Base-by-base conservation (phyloP, 2,797 vertebrate genomes). In the Trematomus bernacchii region DNA sequence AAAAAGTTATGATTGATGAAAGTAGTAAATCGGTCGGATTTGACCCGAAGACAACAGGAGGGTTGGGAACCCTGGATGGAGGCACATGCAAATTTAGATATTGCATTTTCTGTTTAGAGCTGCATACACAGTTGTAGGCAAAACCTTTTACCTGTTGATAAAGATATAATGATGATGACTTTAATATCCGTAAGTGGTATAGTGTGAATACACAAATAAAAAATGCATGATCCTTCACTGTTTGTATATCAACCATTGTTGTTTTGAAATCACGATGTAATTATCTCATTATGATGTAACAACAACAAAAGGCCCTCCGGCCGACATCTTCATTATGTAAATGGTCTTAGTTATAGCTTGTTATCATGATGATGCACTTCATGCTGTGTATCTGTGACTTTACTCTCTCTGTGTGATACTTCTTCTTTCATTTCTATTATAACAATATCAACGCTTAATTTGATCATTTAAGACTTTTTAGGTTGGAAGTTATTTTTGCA, bases 241-340 rank as follows among this genome's bases (percentile, higher is more conserved):
- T 51, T 19, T 51, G 33, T 18, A 6, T 30, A 33, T 71, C 9
- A 60, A 55, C 43, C 0, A 3, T 18, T 66, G 27, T 15, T 27
- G 3, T 51, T 46, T 57, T 54, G 1, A 37, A 10, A 42, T 0
- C 9, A 37, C 47, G 16, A 50, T 62, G 6, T 19, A 33, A 61
- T 68, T 4, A 57, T 40, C 9, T 57, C 33, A 66, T 62, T 23
- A 33, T 37, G 8, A 57, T 62, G 4, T 23, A 44, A 13, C 15
- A 44, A 63, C 42, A 44, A 37, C 37, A 67, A 57, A 61, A 30
- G n/a, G 1, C 43, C 65, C 43, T 40, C 16, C 1, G 23, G 21
- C 40, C 23, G 5, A 66, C 30, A 62, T 23, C 4, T 55, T 55
- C 18, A 48, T 60, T 50, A 46, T 61, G 50, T 40, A 71, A 65